Conservation (phyloP, 1,140 invertebrate species). For the Solenopsis invicta region DNA sequence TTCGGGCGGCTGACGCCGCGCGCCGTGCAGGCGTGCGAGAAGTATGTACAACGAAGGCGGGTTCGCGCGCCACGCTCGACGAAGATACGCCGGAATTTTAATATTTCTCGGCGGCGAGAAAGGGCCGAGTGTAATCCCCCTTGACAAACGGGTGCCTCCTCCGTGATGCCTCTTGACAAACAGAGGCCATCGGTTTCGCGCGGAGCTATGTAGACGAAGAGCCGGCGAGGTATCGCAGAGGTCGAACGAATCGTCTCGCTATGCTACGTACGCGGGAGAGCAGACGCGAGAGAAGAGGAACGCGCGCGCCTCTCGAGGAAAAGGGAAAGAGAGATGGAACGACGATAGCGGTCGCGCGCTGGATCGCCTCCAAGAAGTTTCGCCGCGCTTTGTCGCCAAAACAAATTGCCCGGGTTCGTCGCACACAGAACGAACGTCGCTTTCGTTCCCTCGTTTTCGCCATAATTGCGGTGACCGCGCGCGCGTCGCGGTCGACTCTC, state of each 20-base stretch:
- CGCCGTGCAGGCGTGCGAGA: neutral
- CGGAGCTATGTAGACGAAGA: conserved; percentile 11
- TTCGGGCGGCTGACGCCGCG: neutral
- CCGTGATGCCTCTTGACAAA: conserved; percentile 79
- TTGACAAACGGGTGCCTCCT: conserved; percentile 78
- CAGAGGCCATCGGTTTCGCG: conserved; percentile 77
- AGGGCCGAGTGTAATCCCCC: conserved; percentile 74
- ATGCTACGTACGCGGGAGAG: neutral
- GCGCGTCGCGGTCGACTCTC: conserved; percentile 31
- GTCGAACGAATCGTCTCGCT: conserved; percentile 49
- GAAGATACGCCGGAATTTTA: conserved; percentile 79
- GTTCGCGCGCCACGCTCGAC: conserved; percentile 49
- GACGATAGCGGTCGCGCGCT: conserved; percentile 54
- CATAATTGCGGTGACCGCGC: conserved; percentile 66
- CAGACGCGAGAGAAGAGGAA: neutral
- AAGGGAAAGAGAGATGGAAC: conserved; percentile 15
- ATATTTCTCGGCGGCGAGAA: conserved; percentile 74
- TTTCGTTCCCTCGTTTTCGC: conserved; percentile 49
- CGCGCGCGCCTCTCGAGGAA: neutral
- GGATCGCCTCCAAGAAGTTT: conserved; percentile 81
- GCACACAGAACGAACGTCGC: conserved; percentile 55
- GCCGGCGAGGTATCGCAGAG: conserved; percentile 22
- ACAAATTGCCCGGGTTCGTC: conserved; percentile 79
- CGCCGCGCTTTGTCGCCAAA: conserved; percentile 80
- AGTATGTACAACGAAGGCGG: conserved; percentile 11